Conservation (phyloP, 2,888 invertebrate species). For the Axea sp. region DNA sequence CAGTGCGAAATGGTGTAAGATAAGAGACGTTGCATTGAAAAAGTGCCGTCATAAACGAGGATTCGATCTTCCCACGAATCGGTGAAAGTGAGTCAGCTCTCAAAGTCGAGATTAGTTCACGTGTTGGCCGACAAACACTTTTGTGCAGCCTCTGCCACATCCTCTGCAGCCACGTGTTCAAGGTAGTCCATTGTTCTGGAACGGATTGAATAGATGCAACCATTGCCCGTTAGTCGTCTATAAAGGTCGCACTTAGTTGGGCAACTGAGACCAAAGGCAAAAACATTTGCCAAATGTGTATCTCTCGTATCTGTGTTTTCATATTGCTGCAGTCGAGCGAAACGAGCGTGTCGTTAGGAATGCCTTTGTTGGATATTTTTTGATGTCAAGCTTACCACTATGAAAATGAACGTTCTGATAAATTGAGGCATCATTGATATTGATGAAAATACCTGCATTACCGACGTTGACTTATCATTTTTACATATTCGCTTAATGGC, state of each 20-base stretch:
- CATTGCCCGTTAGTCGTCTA: slow-evolving; percentile 64
- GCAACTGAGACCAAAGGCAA: slow-evolving; percentile 60
- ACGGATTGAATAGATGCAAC: slow-evolving; percentile 67
- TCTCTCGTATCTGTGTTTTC: slow-evolving; percentile 36
- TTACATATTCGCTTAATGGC: no score
- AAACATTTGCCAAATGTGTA: slow-evolving; percentile 48
- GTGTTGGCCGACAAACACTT: slow-evolving; percentile 67
- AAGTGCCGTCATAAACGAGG: slow-evolving; percentile 61
- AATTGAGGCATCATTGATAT: slow-evolving; percentile 13
- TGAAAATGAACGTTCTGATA: slow-evolving; percentile 28
- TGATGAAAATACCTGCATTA: slow-evolving; percentile 9
- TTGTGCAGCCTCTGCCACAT: slow-evolving; percentile 66
- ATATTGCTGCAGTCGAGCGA: slow-evolving; percentile 10
- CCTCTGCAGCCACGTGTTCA: slow-evolving; percentile 66
- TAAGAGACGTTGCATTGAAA: slow-evolving; percentile 56
- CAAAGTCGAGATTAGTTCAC: slow-evolving; percentile 67
- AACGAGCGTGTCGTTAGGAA: slow-evolving; percentile 32
- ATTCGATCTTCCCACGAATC: slow-evolving; percentile 72
- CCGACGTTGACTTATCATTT: neutral
- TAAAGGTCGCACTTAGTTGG: slow-evolving; percentile 69
- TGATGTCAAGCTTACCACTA: neutral
- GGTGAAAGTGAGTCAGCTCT: slow-evolving; percentile 70
- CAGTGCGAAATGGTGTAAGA: slow-evolving; percentile 44
- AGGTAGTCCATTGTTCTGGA: slow-evolving; percentile 72
- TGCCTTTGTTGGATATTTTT: slow-evolving; percentile 40